Conservation (phyloP, 92 coral and sea anemone species). For the Porites divaricata region DNA sequence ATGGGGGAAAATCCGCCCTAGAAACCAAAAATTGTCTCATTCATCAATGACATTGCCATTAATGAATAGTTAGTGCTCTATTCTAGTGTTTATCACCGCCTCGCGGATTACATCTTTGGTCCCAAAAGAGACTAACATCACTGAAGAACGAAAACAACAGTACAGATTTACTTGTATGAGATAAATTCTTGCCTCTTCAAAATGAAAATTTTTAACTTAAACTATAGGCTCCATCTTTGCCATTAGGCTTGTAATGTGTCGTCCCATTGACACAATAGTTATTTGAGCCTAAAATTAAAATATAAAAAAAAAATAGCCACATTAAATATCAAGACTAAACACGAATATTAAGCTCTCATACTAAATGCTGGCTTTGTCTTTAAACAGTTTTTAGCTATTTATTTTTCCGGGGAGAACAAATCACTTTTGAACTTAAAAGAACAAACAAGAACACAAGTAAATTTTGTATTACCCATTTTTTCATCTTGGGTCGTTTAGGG, state of each 20-base stretch:
- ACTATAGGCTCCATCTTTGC: background rate
- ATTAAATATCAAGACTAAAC: background rate
- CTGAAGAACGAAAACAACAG: background rate
- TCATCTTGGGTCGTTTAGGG: background rate
- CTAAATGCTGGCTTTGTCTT: background rate
- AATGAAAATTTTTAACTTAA: background rate
- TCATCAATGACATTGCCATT: background rate
- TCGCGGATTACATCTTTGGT: no score
- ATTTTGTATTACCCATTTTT: background rate
- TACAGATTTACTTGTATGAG: background rate
- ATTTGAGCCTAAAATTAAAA: background rate
- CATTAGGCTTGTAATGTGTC: background rate
- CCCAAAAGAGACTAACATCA: background rate
- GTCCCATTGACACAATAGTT: slow-evolving; percentile 1
- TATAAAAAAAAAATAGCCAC: background rate
- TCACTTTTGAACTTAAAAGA: background rate
- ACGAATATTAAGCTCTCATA: background rate
- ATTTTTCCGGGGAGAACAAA: background rate
- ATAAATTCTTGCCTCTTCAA: background rate
- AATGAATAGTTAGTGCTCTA: no score
- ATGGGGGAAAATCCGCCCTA: background rate
- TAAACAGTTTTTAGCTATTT: background rate
- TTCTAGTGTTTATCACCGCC: no score
- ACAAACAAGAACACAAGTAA: background rate
- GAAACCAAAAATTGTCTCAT: background rate